Evolutionary conservation across 2,113 vertebrate genomes (phyloP), one percentile per base, ranked within the genome.

Genomic region (Podarcis cretensis): DNA sequence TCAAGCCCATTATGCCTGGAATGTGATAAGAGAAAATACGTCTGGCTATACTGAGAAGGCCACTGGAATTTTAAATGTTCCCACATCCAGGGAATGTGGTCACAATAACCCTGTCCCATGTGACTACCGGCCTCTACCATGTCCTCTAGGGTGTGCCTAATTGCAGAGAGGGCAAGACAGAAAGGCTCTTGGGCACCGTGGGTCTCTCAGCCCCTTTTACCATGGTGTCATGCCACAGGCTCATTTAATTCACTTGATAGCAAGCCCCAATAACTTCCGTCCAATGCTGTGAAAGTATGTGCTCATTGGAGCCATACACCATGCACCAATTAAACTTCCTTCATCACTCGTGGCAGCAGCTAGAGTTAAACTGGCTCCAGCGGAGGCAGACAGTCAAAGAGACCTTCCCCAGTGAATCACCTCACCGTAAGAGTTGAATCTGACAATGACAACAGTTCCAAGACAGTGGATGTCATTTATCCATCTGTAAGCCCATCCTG

Each of bases 401-500:
- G 81, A 77, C 87, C 74, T 78, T 81, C 81, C n/a, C 43, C 63
- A 57, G 43, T 54, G 43, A 16, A 57, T 83, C 81, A 78, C 23
- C 32, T 78, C 35, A 78, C 32, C 25, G 23, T 37, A 48, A 83
- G 18, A 43, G 59, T 25, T 69, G 63, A 76, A 89, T n/a, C 32
- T 68, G 68, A 87, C 35, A 25, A 77, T 95, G 57, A 68, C 86
- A 94, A 57, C 80, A 90, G 77, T 21, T 81, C 68, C 86, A 0
- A 0, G 76, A 87, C 30, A 91, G 48, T 57, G 48, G 68, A 83
- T 8, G 65, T 86, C 90, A 77, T 86, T 1, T 0, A 92, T 91
- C 91, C 91, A 88, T 93, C 89, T 92, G 79, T 90, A 91, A 89
- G 92, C 91, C 94, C 73, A 89, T 92, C 96, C 91, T 88, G 86